Evolutionary conservation across 2,888 invertebrate genomes (phyloP), one percentile per base, ranked within the genome.

Genomic region (Ormyrus nitidulus): DNA sequence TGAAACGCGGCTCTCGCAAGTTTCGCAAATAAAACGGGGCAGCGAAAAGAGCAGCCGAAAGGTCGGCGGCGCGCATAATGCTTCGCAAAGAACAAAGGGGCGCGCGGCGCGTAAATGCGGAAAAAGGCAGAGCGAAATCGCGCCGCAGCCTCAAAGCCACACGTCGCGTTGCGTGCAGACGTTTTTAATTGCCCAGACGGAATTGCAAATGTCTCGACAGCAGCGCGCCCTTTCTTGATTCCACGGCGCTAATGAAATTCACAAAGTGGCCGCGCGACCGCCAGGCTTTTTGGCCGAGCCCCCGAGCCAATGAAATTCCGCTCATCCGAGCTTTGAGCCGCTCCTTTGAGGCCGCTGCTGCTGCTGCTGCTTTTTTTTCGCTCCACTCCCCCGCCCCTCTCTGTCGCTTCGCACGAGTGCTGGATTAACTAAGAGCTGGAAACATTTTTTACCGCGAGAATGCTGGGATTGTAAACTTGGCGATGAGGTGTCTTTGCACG

Each of bases 161-260:
- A 65, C 69, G 54, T 19, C 48, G 53, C 76, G 65, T 87, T 84
- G 87, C 87, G 86, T 86, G 87, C 84, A 84, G 85, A 86, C 85
- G 83, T 84, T 86, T 85, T 86, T 88, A 86, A 86, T 86, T 84
- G 84, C 81, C 34, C 79, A 65, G 78, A 72, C 78, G 83, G 84
- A 85, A 85, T 83, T 82, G 85, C 84, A 85, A 86, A 85, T 85
- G 83, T 81, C 82, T 71, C 49, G 44, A n/a, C 34, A 34, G 34
- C 34, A 34, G 51, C 70, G 51, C 70, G 59, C 61, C 9, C 51
- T 19, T 34, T 69, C 69, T 48, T 48, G 34, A 62, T 19, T 49
- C 65, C 49, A 71, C 48, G 10, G 11, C 34, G 19, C 62, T 83
- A 83, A 82, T 81, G 81, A 83, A 82, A 83, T 83, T 78, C 81